A percentile compares a stretch with the other conserved stretches of the same genome.
Evolutionary conservation across 37 sponge, comb jelly and placozoan genomes (phyloP).

Genomic region (Axinella damicornis): DNA sequence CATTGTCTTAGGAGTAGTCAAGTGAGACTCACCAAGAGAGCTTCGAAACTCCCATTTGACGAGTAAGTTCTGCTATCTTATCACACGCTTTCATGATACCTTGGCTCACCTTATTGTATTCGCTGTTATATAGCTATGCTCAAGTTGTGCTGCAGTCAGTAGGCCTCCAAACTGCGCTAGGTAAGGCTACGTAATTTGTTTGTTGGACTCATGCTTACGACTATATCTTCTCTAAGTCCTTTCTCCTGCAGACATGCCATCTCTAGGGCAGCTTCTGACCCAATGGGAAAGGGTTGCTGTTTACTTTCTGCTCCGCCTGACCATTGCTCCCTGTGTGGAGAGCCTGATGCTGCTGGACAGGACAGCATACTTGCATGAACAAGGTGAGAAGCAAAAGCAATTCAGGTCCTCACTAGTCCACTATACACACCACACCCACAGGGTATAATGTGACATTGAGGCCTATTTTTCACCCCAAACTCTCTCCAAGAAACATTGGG

Average conservation of each 20-base stretch:
- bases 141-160: slow-evolving; percentile 35
- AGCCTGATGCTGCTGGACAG: slow-evolving; percentile 78
- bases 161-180: slow-evolving; percentile 2
- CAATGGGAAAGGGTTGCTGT: slow-evolving; percentile 66
- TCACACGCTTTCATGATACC: too few relatives aligned
- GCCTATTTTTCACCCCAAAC: too few relatives aligned
- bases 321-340: slow-evolving; percentile 86
- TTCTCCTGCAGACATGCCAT: slow-evolving; percentile 28
- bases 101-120: not conserved
- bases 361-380: slow-evolving; percentile 59
- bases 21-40: slow-evolving; percentile 46
- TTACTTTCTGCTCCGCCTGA: slow-evolving; percentile 75
- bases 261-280: slow-evolving; percentile 25
- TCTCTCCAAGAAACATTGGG: too few relatives aligned
- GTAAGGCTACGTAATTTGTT: slow-evolving; percentile 11
- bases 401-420: too few relatives aligned
- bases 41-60: slow-evolving; percentile 73
- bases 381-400: too few relatives aligned
- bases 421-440: too few relatives aligned
- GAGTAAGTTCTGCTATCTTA: slow-evolving; percentile 31
- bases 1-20: slow-evolving; percentile 52
- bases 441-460: too few relatives aligned
- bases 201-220: not conserved
- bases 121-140: slow-evolving; percentile 53
- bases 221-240: not conserved